Base-by-base conservation (phyloP, 2,888 invertebrate species). In the Nasonovia ribisnigri region DNA sequence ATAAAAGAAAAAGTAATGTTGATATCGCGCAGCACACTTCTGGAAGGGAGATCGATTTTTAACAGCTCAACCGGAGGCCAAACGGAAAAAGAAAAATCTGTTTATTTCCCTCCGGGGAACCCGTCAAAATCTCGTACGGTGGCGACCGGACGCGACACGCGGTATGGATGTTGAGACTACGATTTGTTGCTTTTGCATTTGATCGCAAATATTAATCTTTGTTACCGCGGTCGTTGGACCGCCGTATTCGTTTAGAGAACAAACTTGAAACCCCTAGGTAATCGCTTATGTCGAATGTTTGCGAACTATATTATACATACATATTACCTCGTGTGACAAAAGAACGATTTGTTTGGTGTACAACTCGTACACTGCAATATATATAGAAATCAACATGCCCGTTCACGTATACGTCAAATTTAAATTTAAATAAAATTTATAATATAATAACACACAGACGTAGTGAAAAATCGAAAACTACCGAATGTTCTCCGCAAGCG, bases 21-120 rank as follows among this genome's bases (percentile, higher is more conserved):
- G 60, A 92, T 87, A 48, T 46, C 60, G 54, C 48, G 3, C 26
- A 3, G n/a, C 26, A 29, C 48, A 16, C 36, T 87, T 88, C 43
- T 54, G n/a, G 24, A 29, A 16, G 54, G 42, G 60, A 84, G 42
- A 90, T 93, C 86, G 93, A 93, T 90, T 93, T 87, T 90, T 87
- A 90, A 93, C 86, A 36, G 89, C 90, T 84, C 24, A 46, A 90
- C 93, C 93, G 48, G 84, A 48, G 93, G 93, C 93, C 36, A 93
- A 88, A 88, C 48, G 88, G 20, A 88, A 77, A 46, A 67, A 51
- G 13, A 42, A 67, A 57, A 92, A 46, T 86, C 46, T n/a, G 46
- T 88, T 92, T 60, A 60, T 87, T 87, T 60, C 11, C 67, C 92
- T 36, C 92, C 11, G 29, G 92, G 92, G 87, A 87, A 43, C 51